Base-by-base conservation (phyloP, 37 sponge, comb jelly and placozoan genomes). In the Hormiphora californensis region DNA sequence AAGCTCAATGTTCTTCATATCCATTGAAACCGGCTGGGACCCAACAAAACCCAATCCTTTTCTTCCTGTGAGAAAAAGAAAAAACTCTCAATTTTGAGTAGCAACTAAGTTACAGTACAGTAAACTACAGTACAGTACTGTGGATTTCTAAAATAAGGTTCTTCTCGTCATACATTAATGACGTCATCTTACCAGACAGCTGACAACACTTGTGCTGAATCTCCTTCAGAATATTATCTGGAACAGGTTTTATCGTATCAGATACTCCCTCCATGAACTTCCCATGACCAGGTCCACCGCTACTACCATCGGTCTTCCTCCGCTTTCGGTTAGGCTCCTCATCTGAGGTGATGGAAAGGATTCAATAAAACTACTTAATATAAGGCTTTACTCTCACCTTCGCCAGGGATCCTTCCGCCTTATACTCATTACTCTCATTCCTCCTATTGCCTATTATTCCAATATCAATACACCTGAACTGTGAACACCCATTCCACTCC, bases 11-110 rank as follows among this genome's bases (percentile, higher is more conserved):
- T 93, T 94, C 40, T 85, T 65, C n/a, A 63, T 81, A 81, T 94
- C 95, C 92, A 97, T 88, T 33, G 95, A 93, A 17, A 97, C 95
- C 7, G 98, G 98, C 85, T 97, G 98, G 19, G 91, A 89, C 12
- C 98, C 98, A 0, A 93, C 92, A 86, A 97, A 97, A 30, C 95
- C 95, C 68, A 67, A 67, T 21, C 68, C 68, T 34, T 30, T 67
- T 30, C 35, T 67, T 36, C 68, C 68, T 67, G 36, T 36, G 32
- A 85, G 21, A 31, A 21, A 49, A 85, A 23, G 86, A 85, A 27
- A 30, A 43, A 49, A 27, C 49, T 28, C 1, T 2, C 0, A 49
- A 9, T 49, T 9, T 49, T 49, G 9, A 49, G 15, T 17, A 15
- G 53, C 53, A 49, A 17, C 12, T 49, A 49, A 9, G 12, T 49